phyloP scores from a whole-genome alignment of 2,888 invertebrate species.

The Euphydryas editha region DNA sequence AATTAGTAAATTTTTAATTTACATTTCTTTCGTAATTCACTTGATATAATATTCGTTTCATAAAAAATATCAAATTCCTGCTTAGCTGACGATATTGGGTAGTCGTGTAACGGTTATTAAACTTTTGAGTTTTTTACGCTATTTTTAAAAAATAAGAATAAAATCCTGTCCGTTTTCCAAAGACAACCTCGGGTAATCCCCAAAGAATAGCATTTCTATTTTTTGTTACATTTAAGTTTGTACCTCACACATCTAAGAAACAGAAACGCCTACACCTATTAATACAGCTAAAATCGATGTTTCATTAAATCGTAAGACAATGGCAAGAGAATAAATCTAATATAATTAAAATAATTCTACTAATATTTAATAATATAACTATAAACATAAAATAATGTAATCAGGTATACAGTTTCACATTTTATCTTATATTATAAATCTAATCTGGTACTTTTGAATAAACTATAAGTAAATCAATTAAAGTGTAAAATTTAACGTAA shows the following conservation, averaged over 20 bases:
- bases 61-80: too few species aligned
- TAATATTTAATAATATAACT: slow-evolving; percentile 1
- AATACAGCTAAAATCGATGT: slow-evolving; percentile 54
- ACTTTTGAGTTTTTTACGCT: too few species aligned
- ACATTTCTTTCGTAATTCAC: neutral
- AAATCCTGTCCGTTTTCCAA: too few species aligned
- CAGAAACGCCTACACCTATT: slow-evolving; percentile 24
- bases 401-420: slow-evolving; percentile 1
- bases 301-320: slow-evolving; percentile 63
- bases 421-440: slow-evolving; percentile 3
- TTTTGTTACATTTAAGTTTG: neutral
- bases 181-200: too few species aligned
- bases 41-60: neutral
- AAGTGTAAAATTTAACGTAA: slow-evolving; percentile 24
- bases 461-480: slow-evolving; percentile 8
- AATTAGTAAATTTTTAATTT: neutral
- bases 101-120: too few species aligned
- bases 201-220: neutral
- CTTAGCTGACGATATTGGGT: too few species aligned
- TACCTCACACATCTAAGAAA: neutral
- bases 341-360: slow-evolving; percentile 20
- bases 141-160: too few species aligned
- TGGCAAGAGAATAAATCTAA: slow-evolving; percentile 40
- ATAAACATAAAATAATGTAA: neutral
- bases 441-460: slow-evolving; percentile 6